A percentile compares a stretch with the other conserved stretches of the same genome.
phyloP scores from a whole-genome alignment of 2,797 vertebrate genomes.

The Parauchenoglanis punctatus region DNA sequence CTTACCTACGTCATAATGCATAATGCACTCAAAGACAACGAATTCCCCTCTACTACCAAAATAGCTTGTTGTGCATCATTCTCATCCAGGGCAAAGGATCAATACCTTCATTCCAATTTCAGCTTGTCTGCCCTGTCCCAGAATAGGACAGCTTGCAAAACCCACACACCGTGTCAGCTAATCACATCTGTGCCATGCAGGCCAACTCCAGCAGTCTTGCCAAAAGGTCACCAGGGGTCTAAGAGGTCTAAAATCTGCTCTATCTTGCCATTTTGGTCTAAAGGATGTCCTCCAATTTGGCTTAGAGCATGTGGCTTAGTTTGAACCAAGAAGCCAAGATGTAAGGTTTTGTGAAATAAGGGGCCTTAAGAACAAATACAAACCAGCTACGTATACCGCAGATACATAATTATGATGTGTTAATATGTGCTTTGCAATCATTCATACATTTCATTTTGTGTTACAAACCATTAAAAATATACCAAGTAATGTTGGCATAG shows the following conservation, averaged over 20 bases:
- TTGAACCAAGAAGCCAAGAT: not conserved
- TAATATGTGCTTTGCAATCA: not conserved
- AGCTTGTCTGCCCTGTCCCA: slow-evolving; percentile 66
- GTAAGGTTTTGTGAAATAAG: not conserved
- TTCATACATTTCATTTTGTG: not conserved
- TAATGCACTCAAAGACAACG: slow-evolving; percentile 70
- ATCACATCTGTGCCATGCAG: slow-evolving; percentile 69
- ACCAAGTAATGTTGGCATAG: not conserved
- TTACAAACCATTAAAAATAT: not conserved
- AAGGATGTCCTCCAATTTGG: slow-evolving; percentile 46
- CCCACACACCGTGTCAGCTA: slow-evolving; percentile 75
- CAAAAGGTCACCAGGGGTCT: slow-evolving; percentile 64
- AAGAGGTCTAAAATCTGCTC: slow-evolving; percentile 54
- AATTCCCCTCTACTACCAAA: slow-evolving; percentile 74
- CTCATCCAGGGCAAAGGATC: slow-evolving; percentile 73
- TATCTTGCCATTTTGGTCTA: slow-evolving; percentile 71
- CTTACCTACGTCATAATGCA: slow-evolving; percentile 71
- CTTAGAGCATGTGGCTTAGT: not conserved
- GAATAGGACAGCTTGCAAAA: slow-evolving; percentile 83
- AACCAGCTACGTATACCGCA: not conserved
- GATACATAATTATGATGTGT: not conserved
- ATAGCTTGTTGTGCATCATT: slow-evolving; percentile 76
- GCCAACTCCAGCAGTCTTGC: slow-evolving; percentile 59
- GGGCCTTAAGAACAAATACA: not conserved
- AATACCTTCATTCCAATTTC: slow-evolving; percentile 78